phyloP scores from a whole-genome alignment of 2,888 invertebrate species.

The Acanthosepion pharaonis region DNA sequence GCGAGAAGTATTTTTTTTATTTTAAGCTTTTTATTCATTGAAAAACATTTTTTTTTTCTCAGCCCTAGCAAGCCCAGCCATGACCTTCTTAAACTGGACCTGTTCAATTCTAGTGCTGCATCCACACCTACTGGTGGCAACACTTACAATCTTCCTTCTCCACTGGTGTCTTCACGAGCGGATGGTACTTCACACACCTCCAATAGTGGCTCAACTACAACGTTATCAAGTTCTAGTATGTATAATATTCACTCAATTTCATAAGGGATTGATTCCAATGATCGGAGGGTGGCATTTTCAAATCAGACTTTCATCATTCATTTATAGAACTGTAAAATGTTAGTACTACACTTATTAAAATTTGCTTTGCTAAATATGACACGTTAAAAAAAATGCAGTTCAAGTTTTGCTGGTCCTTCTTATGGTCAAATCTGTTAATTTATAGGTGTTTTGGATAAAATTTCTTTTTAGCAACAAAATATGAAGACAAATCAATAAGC shows the following conservation, averaged over 20 bases:
- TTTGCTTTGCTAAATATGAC: too few species aligned
- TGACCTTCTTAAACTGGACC: conserved; percentile 85
- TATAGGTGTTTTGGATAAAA: too few species aligned
- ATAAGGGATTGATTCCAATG: background rate
- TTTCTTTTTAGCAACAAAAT: too few species aligned
- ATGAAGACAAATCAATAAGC: too few species aligned
- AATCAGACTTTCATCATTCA: too few species aligned
- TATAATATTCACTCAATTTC: background rate
- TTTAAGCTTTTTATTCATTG: background rate
- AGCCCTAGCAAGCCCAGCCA: conserved; percentile 79
- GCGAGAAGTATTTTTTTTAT: background rate
- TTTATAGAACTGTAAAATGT: too few species aligned
- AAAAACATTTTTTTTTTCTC: conserved; percentile 56
- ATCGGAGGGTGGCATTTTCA: too few species aligned
- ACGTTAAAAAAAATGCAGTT: too few species aligned
- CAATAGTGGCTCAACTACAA: conserved; percentile 47
- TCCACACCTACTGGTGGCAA: conserved; percentile 82
- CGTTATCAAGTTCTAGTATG: conserved; percentile 47
- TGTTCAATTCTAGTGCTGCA: conserved; percentile 88
- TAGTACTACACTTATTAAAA: too few species aligned
- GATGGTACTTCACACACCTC: conserved; percentile 56
- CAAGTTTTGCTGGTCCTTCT: too few species aligned
- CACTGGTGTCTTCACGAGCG: conserved; percentile 76
- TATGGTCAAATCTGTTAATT: too few species aligned
- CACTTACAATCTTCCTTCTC: conserved; percentile 79